A percentile compares a stretch with the other conserved stretches of the same genome.
phyloP scores from a whole-genome alignment of 2,888 invertebrate genomes.

The Minunthozetes semirufus region DNA sequence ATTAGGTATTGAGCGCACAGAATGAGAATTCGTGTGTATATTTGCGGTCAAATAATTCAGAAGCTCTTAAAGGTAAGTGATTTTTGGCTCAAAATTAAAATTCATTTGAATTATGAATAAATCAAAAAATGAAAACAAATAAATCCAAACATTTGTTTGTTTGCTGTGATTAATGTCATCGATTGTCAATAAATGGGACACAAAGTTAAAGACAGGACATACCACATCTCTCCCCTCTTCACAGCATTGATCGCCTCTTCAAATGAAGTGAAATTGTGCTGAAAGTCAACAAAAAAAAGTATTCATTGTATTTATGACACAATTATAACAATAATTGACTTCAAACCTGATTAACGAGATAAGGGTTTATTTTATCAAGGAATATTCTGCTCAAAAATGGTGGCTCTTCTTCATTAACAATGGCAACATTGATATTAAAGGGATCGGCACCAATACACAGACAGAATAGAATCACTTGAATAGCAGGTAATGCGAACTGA shows the following conservation, averaged over 20 bases:
- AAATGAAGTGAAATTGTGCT: constrained; percentile 36
- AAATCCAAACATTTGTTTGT: no score
- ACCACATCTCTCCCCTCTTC: constrained; percentile 73
- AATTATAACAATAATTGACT: not conserved
- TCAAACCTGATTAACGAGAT: constrained; percentile 53
- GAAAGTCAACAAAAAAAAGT: not conserved
- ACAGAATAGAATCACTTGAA: constrained; percentile 51
- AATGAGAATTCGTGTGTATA: no score
- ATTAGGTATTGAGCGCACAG: no score
- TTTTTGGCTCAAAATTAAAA: no score
- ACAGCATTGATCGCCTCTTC: constrained; percentile 64
- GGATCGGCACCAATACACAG: constrained; percentile 48
- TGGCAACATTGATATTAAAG: constrained; percentile 47
- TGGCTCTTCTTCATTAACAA: constrained; percentile 48
- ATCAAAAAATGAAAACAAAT: no score
- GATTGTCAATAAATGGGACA: not conserved
- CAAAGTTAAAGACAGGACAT: constrained; percentile 65
- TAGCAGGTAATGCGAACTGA: constrained; percentile 49
- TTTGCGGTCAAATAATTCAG: no score
- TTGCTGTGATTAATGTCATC: not conserved
- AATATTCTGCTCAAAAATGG: constrained; percentile 41
- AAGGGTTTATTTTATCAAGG: constrained; percentile 63
- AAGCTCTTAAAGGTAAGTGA: no score
- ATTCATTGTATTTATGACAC: not conserved
- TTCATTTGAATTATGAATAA: no score